Evolutionary conservation across 2,113 vertebrate genomes (phyloP).

Genomic region (Engraulis encrasicolus): DNA sequence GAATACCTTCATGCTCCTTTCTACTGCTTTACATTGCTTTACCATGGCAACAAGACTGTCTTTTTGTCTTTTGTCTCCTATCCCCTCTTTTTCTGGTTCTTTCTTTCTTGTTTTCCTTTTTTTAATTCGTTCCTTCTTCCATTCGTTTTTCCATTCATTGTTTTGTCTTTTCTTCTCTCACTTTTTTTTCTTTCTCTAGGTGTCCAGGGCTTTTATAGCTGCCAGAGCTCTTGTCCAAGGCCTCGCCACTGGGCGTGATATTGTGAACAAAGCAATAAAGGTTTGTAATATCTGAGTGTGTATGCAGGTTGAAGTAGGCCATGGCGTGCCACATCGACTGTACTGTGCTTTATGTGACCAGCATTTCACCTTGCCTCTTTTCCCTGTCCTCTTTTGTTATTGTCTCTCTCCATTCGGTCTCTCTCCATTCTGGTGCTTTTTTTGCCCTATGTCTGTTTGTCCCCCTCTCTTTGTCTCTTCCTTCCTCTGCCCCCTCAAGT

Average conservation of each 20-base stretch:
- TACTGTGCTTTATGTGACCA: no score
- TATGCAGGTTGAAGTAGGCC: not conserved
- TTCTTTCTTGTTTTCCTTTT: not conserved
- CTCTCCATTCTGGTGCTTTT: no score
- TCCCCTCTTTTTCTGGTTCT: not conserved
- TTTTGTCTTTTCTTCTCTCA: not conserved
- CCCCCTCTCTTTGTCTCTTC: not conserved
- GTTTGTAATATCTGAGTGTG: slow-evolving; percentile 42
- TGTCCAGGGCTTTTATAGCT: slow-evolving; percentile 83
- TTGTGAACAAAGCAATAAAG: slow-evolving; percentile 83
- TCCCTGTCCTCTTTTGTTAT: no score
- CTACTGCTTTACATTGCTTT: not conserved
- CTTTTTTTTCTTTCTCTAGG: slow-evolving; percentile 59
- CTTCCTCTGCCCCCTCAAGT: no score
- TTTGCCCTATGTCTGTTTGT: not conserved
- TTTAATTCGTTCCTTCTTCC: not conserved
- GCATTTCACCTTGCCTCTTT: not conserved
- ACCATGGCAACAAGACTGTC: not conserved
- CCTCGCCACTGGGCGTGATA: slow-evolving; percentile 81
- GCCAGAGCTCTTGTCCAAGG: slow-evolving; percentile 82
- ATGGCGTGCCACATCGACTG: not conserved
- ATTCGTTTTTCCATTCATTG: not conserved
- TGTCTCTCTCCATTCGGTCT: no score
- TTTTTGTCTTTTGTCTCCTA: not conserved
- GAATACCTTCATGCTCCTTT: not conserved